These are phyloP conservation scores for Oncorhynchus mykiss DNA, from an alignment of 2,113 vertebrate species.

Conservation along the genomic window DNA sequence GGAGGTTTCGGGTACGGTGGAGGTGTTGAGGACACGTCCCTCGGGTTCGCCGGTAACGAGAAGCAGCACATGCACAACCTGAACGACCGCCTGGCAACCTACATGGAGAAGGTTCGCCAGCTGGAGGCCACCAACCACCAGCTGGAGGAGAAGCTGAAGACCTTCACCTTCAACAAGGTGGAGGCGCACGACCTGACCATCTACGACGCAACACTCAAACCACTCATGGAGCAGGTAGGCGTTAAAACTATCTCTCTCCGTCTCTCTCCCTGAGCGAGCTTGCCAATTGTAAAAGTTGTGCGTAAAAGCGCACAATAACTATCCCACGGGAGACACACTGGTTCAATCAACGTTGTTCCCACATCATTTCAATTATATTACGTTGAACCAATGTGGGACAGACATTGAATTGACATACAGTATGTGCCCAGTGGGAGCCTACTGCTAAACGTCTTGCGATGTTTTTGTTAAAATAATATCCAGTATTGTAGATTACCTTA, in stretches of 20 bases:
- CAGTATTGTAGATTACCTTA: too few relatives aligned
- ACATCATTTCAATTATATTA: too few relatives aligned
- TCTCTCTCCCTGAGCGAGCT: background rate
- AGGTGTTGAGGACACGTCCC: background rate
- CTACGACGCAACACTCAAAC: conserved; percentile 17
- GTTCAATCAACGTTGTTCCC: too few relatives aligned
- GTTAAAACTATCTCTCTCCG: background rate
- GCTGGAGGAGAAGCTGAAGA: conserved; percentile 39
- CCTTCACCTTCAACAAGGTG: conserved; percentile 14
- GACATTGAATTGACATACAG: too few relatives aligned
- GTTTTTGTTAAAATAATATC: too few relatives aligned
- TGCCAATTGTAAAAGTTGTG: background rate
- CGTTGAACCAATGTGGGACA: too few relatives aligned
- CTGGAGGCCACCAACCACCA: conserved; percentile 43
- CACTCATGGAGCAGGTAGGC: conserved; percentile 37
- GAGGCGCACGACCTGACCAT: conserved; percentile 18
- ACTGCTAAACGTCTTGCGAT: too few relatives aligned
- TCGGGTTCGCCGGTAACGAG: conserved; percentile 13
- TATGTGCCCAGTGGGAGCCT: too few relatives aligned
- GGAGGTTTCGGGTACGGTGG: background rate
- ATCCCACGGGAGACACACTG: too few relatives aligned
- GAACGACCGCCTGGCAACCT: conserved; percentile 46
- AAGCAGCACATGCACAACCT: conserved; percentile 39
- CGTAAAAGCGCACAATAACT: background rate
- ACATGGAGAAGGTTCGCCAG: conserved; percentile 40